Evolutionary conservation across 2,797 vertebrate species (phyloP).

Genomic region (Chelon labrosus): DNA sequence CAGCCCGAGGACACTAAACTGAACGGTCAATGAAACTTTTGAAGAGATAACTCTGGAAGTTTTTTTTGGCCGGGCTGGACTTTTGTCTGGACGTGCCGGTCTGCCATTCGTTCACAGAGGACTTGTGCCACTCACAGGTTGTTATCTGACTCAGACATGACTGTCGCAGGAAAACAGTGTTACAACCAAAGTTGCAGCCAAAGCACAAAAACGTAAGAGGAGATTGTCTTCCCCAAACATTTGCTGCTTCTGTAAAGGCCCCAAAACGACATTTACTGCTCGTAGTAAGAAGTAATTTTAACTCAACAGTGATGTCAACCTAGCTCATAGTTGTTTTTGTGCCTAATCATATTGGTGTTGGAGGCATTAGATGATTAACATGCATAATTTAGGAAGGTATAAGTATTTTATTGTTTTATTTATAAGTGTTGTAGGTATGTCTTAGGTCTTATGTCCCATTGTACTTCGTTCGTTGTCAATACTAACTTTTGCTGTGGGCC

Average conservation of each 20-base stretch:
- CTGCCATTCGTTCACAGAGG: not conserved
- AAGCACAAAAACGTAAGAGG: not conserved
- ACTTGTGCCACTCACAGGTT: not conserved
- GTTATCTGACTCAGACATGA: not conserved
- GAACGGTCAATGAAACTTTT: conserved; percentile 41
- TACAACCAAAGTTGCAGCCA: not conserved
- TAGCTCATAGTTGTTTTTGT: not conserved
- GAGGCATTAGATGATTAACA: not conserved
- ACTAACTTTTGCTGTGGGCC: conserved; percentile 35
- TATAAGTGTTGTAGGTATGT: not conserved
- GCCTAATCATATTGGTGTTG: not conserved
- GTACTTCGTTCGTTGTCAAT: conserved; percentile 13
- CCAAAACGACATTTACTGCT: not conserved
- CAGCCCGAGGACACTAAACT: conserved; percentile 47
- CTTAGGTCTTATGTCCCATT: conserved; percentile 13
- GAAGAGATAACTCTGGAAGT: conserved; percentile 15
- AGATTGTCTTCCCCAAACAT: not conserved
- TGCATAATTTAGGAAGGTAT: not conserved
- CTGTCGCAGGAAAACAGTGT: not conserved
- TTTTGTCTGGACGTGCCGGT: not conserved
- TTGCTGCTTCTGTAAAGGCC: not conserved
- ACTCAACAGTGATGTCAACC: not conserved
- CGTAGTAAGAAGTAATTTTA: not conserved
- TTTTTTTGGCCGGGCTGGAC: not conserved
- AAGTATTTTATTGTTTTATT: not conserved